Evolutionary conservation across 1,140 invertebrate species (phyloP).

Genomic region (Musca vetustissima): DNA sequence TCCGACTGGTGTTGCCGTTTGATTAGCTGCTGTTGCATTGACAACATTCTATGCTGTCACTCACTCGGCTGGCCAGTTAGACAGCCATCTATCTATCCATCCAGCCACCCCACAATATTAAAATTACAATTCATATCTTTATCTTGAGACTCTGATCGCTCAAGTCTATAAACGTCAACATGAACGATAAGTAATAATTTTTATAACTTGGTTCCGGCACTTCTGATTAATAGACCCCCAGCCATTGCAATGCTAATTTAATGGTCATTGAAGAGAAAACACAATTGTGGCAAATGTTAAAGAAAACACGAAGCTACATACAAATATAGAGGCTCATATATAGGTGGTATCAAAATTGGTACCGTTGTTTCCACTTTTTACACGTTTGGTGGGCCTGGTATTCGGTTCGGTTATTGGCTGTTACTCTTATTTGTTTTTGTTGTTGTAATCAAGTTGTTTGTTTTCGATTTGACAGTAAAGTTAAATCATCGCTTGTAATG

Average conservation of each 20-base stretch:
- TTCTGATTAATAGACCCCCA: constrained; percentile 13
- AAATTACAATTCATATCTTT: background rate
- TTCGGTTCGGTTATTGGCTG: too few species aligned
- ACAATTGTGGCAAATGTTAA: constrained; percentile 5
- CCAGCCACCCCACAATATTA: background rate
- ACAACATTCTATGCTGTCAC: background rate
- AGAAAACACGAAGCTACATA: too few species aligned
- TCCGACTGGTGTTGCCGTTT: too few species aligned
- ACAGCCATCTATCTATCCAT: background rate
- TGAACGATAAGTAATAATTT: background rate
- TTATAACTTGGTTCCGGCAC: constrained; percentile 13
- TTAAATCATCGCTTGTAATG: too few species aligned
- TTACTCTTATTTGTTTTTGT: too few species aligned
- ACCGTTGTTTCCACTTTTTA: too few species aligned
- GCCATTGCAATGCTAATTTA: background rate
- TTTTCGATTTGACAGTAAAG: too few species aligned
- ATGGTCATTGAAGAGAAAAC: background rate
- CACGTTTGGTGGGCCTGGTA: too few species aligned
- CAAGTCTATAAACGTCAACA: background rate
- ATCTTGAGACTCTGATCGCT: background rate
- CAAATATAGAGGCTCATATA: too few species aligned
- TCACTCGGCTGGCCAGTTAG: background rate
- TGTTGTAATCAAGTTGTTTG: too few species aligned
- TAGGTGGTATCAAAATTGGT: too few species aligned
- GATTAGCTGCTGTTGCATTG: background rate